Conservation (phyloP, 2,888 invertebrate genomes). For the Euplagia quadripunctaria region DNA sequence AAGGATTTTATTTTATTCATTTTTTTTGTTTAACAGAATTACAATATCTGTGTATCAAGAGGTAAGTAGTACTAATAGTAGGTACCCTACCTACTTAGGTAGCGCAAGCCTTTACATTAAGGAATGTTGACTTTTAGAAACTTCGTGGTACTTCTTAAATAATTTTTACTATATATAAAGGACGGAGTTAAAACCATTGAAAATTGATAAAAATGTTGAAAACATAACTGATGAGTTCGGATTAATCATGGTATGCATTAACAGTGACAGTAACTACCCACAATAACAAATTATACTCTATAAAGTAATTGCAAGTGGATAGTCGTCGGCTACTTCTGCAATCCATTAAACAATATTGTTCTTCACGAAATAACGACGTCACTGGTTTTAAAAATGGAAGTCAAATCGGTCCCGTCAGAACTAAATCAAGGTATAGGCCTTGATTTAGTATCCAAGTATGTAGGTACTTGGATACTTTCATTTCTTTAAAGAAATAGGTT, state of each 20-base stretch:
- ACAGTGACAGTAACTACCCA: too few species aligned
- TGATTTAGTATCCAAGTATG: not conserved
- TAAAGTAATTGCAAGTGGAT: too few species aligned
- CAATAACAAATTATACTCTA: too few species aligned
- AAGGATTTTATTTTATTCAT: conserved; percentile 59
- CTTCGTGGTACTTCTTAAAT: not conserved
- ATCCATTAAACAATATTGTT: too few species aligned
- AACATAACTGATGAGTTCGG: too few species aligned
- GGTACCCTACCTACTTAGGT: not conserved
- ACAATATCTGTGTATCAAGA: not conserved
- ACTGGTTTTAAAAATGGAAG: not conserved
- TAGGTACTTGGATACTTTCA: too few species aligned
- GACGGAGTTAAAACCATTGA: too few species aligned
- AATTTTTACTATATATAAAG: not conserved
- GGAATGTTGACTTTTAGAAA: not conserved
- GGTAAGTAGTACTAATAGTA: too few species aligned
- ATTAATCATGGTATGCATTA: too few species aligned
- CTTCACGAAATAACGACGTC: too few species aligned
- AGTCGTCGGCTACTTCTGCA: too few species aligned
- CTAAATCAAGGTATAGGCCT: not conserved
- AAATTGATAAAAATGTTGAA: too few species aligned
- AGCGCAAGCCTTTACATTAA: not conserved
- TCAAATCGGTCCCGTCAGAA: not conserved
- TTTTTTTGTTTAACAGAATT: not conserved
- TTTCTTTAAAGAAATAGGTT: conserved; percentile 15